Evolutionary conservation across 2,888 invertebrate genomes (phyloP).

Genomic region (Xiphydria camelus): DNA sequence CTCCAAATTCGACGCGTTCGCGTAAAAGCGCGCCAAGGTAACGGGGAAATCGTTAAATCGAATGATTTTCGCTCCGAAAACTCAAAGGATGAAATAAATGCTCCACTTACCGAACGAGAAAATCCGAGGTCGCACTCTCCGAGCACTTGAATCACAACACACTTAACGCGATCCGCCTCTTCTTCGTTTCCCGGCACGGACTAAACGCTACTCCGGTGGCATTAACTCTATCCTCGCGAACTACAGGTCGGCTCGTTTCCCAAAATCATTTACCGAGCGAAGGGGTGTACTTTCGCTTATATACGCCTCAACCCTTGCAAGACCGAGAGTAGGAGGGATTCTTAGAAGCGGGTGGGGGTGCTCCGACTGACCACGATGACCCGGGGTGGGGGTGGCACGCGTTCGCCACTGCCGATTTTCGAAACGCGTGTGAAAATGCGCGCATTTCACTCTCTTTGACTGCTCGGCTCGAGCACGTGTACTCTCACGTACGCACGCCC

Average conservation of each 20-base stretch:
- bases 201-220: too few species aligned
- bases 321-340: constrained; percentile 28
- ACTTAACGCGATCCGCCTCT: too few species aligned
- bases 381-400: constrained; percentile 31
- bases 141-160: constrained; percentile 36
- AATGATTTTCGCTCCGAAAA: too few species aligned
- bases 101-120: constrained; percentile 29
- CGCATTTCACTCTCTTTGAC: too few species aligned
- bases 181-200: too few species aligned
- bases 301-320: constrained; percentile 40
- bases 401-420: constrained; percentile 23
- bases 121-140: constrained; percentile 35
- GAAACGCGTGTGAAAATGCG: background rate
- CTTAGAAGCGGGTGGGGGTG: constrained; percentile 31
- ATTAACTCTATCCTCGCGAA: too few species aligned
- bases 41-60: too few species aligned
- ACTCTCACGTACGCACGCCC: too few species aligned
- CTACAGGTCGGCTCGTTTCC: constrained; percentile 8
- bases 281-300: constrained; percentile 33
- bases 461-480: too few species aligned
- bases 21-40: too few species aligned
- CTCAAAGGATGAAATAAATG: constrained; percentile 5
- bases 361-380: constrained; percentile 22
- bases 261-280: constrained; percentile 30
- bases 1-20: too few species aligned